Base-by-base conservation (phyloP, 1,140 invertebrate genomes). In the Drosophila arawakana region DNA sequence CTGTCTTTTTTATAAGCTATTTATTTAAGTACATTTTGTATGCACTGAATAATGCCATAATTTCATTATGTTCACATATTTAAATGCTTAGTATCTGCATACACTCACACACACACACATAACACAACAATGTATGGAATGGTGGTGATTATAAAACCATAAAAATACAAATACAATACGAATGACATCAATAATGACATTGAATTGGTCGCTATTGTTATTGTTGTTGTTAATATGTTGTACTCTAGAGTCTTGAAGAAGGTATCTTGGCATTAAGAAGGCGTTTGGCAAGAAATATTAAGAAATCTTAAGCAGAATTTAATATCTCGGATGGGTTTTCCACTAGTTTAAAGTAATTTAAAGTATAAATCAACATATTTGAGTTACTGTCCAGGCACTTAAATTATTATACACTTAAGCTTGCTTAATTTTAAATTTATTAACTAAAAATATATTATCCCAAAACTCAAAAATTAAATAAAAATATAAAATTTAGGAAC, bases 151-250 rank as follows among this genome's bases (percentile, higher is more conserved):
- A 80, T 85, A 81, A 85, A 85, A 76, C 71, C 81, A 73, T 76
- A 68, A 60, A 66, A 76, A 75, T 71, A 67, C 65, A 76, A 78
- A 78, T 39, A 76, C 73, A 84, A 69, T 81, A 37, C 58, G 74
- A 80, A 81, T 89, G 84, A 89, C 84, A 89, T 89, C 84, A 89
- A 89, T 81, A 74, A 84, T 89, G 84, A 84, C 84, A 90, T 90
- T 89, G 84, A 89, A 89, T 88, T 78, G 69, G 62, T 54, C 41
- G 13, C 63, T 5, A 30, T 30, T 30, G 25, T 30, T 30, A n/a
- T 25, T 65, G 57, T 55, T 61, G 65, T 25, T 69, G 41, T 39
- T 39, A 15, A 50, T 46, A 11, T 55, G 47, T 44, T 67, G 10
- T 25, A 15, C 18, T 25, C 39, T n/a, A 61, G 21, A 47, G 49